A percentile compares a stretch with the other conserved stretches of the same genome.
Evolutionary conservation across 2,888 invertebrate genomes (phyloP).

Genomic region (Philaethria dido): DNA sequence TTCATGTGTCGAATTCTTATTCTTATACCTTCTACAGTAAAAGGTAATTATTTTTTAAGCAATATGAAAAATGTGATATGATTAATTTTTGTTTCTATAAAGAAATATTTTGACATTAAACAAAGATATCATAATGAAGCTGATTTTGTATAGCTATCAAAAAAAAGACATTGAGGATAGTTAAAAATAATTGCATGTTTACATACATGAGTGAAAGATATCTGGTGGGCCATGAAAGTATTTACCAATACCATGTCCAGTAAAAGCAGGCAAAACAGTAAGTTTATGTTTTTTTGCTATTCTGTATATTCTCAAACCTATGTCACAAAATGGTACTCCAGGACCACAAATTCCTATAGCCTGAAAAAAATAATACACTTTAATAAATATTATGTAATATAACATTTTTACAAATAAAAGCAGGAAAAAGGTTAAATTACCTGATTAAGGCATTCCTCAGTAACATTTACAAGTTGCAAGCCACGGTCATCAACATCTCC

Average conservation of each 20-base stretch:
- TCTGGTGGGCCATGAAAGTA: conserved; percentile 97
- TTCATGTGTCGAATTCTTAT: too few species aligned
- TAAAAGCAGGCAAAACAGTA: conserved; percentile 90
- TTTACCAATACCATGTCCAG: conserved; percentile 96
- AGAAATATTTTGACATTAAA: too few species aligned
- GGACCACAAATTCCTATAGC: conserved; percentile 86
- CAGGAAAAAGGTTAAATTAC: conserved; percentile 57
- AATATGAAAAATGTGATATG: too few species aligned
- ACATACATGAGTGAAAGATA: conserved; percentile 91
- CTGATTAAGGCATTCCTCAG: conserved; percentile 88
- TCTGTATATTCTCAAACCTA: conserved; percentile 86
- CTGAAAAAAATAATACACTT: conserved; percentile 55
- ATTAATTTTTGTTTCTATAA: neutral
- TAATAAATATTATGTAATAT: too few species aligned
- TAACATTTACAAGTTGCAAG: conserved; percentile 86
- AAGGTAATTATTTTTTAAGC: too few species aligned
- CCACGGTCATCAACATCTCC: conserved; percentile 92
- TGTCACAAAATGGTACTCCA: conserved; percentile 81
- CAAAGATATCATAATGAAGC: neutral
- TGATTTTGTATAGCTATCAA: neutral
- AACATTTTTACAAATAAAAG: too few species aligned
- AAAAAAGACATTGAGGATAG: neutral
- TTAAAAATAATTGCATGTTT: conserved; percentile 6
- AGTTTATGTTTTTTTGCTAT: conserved; percentile 86
- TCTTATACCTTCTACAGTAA: too few species aligned